Evolutionary conservation across 2,797 vertebrate species (phyloP).

Genomic region (Eidolon dupreanum): DNA sequence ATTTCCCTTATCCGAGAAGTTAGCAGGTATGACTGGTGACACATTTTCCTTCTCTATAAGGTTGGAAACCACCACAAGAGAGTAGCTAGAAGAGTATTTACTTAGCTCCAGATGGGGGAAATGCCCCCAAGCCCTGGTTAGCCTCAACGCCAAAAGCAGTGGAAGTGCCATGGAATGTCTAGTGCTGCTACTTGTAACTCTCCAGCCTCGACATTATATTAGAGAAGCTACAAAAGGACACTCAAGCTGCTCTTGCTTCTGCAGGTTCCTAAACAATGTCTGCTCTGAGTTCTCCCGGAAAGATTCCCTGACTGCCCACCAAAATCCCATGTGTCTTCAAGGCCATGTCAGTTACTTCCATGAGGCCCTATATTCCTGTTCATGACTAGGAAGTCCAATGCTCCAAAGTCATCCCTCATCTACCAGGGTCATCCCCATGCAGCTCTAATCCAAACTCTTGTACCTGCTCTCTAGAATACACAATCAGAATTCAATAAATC

Average conservation of each 20-base stretch:
- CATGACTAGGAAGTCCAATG: background rate
- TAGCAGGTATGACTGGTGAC: background rate
- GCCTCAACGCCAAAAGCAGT: background rate
- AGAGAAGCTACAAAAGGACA: background rate
- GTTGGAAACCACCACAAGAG: background rate
- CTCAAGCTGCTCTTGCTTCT: background rate
- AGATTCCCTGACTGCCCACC: background rate
- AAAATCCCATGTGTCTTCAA: background rate
- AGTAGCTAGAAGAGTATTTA: background rate
- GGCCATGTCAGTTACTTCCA: background rate
- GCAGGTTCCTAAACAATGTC: background rate
- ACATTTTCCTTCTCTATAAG: background rate
- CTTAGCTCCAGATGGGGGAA: background rate
- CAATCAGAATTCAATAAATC: background rate
- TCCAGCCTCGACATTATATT: background rate
- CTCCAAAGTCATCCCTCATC: background rate
- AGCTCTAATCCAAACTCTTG: background rate
- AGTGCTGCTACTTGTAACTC: background rate
- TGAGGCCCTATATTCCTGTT: background rate
- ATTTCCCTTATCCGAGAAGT: background rate
- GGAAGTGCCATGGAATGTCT: background rate
- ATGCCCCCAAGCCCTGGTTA: background rate
- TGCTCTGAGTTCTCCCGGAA: background rate
- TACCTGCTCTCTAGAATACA: background rate
- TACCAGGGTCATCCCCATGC: background rate